A percentile compares a stretch with the other conserved stretches of the same genome.
phyloP scores from a whole-genome alignment of 2,888 invertebrate species.

The Cantharis nigra region DNA sequence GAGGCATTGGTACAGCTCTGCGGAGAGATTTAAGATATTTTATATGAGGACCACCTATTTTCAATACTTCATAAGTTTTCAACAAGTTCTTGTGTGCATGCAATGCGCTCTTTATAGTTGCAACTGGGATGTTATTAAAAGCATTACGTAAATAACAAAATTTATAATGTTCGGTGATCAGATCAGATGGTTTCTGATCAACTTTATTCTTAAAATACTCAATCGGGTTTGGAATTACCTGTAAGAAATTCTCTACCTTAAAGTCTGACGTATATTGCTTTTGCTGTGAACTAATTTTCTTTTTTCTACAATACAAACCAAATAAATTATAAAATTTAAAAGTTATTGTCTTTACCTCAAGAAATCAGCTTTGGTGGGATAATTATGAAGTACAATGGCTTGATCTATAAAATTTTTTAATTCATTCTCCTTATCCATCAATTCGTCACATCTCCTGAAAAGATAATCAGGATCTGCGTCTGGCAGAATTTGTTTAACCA shows the following conservation, averaged over 20 bases:
- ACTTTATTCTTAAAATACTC: slow-evolving; percentile 41
- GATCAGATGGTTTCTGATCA: neutral
- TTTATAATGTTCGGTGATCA: slow-evolving; percentile 2
- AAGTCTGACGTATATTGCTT: slow-evolving; percentile 56
- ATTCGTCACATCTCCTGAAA: slow-evolving; percentile 40
- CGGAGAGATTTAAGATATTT: neutral
- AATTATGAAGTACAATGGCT: slow-evolving; percentile 46
- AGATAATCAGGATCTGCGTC: slow-evolving; percentile 51
- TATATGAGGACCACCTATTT: neutral
- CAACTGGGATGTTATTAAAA: neutral
- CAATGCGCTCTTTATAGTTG: neutral
- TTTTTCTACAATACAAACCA: slow-evolving; percentile 35
- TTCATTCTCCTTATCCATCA: slow-evolving; percentile 37
- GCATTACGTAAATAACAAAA: slow-evolving; percentile 6
- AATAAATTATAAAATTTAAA: slow-evolving; percentile 25
- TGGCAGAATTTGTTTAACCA: slow-evolving; percentile 46
- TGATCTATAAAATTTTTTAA: slow-evolving; percentile 43
- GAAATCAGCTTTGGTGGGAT: slow-evolving; percentile 50
- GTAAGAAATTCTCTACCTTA: slow-evolving; percentile 53
- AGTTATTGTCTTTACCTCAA: slow-evolving; percentile 39
- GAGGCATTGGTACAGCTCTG: slow-evolving; percentile 11
- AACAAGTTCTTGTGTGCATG: slow-evolving; percentile 8
- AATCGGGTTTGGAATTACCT: slow-evolving; percentile 56
- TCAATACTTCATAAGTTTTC: slow-evolving; percentile 10
- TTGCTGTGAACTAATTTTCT: slow-evolving; percentile 50